Conservation (phyloP, 1,140 invertebrate species). For the Teleopsis dalmanni region DNA sequence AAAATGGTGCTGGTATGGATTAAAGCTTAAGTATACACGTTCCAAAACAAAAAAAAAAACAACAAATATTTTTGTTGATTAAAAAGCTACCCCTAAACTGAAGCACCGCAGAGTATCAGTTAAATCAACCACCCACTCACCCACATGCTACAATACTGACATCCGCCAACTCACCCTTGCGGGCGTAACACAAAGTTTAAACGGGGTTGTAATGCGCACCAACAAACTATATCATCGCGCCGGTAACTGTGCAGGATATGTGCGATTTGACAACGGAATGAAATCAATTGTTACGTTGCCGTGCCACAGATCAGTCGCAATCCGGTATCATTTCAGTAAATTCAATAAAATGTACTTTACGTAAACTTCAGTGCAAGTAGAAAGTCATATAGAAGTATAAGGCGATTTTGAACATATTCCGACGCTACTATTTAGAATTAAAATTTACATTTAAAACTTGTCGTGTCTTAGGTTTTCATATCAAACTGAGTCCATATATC, state of each 20-base stretch:
- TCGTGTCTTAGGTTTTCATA: too few species aligned
- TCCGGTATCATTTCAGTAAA: conserved; percentile 39
- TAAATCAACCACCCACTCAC: background rate
- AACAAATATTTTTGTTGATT: background rate
- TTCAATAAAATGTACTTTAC: too few species aligned
- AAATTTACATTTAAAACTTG: too few species aligned
- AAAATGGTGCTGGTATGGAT: conserved; percentile 29
- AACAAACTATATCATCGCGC: background rate
- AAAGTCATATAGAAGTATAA: too few species aligned
- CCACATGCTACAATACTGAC: conserved; percentile 3
- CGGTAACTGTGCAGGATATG: conserved; percentile 38
- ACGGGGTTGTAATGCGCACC: background rate
- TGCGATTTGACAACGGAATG: conserved; percentile 45
- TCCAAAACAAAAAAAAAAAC: background rate
- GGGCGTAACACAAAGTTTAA: background rate
- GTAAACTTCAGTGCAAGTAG: too few species aligned
- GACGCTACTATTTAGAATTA: too few species aligned
- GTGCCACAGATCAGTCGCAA: conserved; percentile 44
- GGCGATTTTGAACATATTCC: too few species aligned
- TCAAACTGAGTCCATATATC: too few species aligned
- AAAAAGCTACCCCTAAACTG: too few species aligned
- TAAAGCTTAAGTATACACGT: background rate
- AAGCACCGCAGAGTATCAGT: background rate
- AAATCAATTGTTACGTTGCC: conserved; percentile 45
- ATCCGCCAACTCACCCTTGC: conserved; percentile 5